Evolutionary conservation across 1,140 invertebrate genomes (phyloP).

Genomic region (Agraylea sexmaculata): DNA sequence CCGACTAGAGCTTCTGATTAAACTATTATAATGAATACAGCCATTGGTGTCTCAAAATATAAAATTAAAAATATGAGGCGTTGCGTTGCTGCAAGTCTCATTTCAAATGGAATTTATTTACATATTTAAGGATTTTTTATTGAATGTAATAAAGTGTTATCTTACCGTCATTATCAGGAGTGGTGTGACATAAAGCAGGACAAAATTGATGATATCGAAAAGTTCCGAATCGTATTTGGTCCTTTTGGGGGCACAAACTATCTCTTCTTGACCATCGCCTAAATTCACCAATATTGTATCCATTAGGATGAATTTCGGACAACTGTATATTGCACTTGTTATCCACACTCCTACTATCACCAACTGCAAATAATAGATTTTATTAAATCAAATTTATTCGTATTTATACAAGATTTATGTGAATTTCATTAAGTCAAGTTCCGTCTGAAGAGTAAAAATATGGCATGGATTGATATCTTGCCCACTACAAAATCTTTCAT

Average conservation of each 20-base stretch:
- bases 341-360: constrained; percentile 66
- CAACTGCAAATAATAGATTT: constrained; percentile 38
- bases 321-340: constrained; percentile 60
- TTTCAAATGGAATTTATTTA: too few relatives aligned
- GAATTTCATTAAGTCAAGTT: too few relatives aligned
- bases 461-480: too few relatives aligned
- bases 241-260: constrained; percentile 59
- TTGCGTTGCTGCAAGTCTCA: too few relatives aligned
- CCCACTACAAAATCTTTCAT: too few relatives aligned
- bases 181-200: constrained; percentile 60
- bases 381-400: constrained; percentile 13
- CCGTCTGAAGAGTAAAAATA: too few relatives aligned
- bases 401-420: too few relatives aligned
- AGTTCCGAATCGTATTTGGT: constrained; percentile 62
- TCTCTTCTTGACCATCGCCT: constrained; percentile 47
- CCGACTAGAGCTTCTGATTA: too few relatives aligned
- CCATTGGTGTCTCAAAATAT: too few relatives aligned
- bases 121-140: not conserved
- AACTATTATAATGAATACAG: too few relatives aligned
- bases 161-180: constrained; percentile 60
- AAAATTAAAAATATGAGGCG: too few relatives aligned
- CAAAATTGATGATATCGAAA: constrained; percentile 65
- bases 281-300: constrained; percentile 51
- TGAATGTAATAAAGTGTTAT: constrained; percentile 14
- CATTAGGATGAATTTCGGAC: constrained; percentile 63